A percentile compares a stretch with the other conserved stretches of the same genome.
These are phyloP conservation scores for Dolichopus griseipennis DNA, from an alignment of 2,888 invertebrate genomes.

Conservation along the genomic window DNA sequence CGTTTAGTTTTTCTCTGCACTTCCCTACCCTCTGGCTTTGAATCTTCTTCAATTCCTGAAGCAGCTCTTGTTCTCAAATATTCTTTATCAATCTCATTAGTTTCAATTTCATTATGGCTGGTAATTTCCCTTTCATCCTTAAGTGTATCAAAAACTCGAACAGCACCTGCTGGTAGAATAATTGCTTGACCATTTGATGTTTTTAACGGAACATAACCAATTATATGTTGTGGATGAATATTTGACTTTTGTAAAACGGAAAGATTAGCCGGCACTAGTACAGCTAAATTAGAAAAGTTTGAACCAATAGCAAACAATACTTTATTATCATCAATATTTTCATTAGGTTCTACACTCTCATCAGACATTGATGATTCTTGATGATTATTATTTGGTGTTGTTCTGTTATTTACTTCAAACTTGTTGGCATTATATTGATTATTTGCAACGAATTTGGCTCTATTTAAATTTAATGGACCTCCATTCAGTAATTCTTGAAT, in stretches of 20 bases:
- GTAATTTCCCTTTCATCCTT: not conserved
- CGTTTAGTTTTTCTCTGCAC: not conserved
- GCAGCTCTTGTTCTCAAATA: no score
- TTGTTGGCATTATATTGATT: not conserved
- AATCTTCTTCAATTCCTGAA: no score
- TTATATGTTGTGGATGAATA: slow-evolving; percentile 8
- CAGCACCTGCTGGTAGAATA: slow-evolving; percentile 9
- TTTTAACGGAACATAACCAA: slow-evolving; percentile 5
- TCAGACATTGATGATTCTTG: not conserved
- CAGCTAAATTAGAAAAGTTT: slow-evolving; percentile 9
- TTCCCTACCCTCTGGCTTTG: not conserved
- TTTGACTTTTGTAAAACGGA: not conserved
- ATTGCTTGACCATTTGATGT: slow-evolving; percentile 4
- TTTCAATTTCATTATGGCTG: no score
- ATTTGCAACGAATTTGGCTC: not conserved
- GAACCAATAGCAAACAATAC: not conserved
- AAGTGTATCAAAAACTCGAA: not conserved
- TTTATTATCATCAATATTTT: not conserved
- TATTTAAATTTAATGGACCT: not conserved
- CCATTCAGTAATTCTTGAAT: not conserved
- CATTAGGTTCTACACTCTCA: not conserved
- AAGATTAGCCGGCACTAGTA: not conserved
- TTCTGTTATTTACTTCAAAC: not conserved
- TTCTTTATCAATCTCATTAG: no score
- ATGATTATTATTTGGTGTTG: no score